Evolutionary conservation across 1,140 invertebrate species (phyloP), one percentile per base, ranked within the genome.

Genomic region (Anadara kagoshimensis): DNA sequence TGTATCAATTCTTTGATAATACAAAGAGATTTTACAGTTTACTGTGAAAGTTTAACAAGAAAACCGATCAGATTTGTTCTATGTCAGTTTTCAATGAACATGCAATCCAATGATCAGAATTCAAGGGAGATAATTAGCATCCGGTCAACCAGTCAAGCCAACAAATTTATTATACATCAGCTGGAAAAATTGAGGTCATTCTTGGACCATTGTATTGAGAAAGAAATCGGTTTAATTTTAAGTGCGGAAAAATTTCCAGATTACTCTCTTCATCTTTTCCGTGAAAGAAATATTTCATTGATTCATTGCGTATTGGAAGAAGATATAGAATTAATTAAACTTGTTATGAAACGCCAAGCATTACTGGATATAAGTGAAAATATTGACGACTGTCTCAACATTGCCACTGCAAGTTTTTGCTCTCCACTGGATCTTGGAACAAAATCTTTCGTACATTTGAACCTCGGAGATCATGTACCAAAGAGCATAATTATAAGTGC

Each of bases 281-380:
- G 41, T 29, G 44, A 51, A 1, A 18, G 29, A 14, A 45, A 43
- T 18, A 69, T 74, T 29, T 63, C 43, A 36, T 47, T 69, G 10
- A 24, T 74, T 45, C 66, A 57, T n/a, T 74, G 41, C 57, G 65
- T 74, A 7, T 29, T 45, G 8, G 65, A 69, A 10, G 72, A 74
- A 53, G 72, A 74, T 22, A 36, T 22, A 16, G 24, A 56, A 10
- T 69, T 67, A n/a, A 41, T 74, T 3, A 3, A 26, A 2, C 11
- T 22, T 4, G 47, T 16, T 8, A 18, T 47, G 1, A 63, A 63
- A 29, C 20, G 24, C 16, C 45, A 41, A 26, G 20, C 61, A 26
- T 49, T 43, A 47, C 10, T 16, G 11, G 49, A 45, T 14, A 63
- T 63, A 20, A 20, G 26, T 47, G 61, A 63, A 29, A 47, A 29